Conservation (phyloP, 2,888 invertebrate genomes). For the Brachyptera putata region DNA sequence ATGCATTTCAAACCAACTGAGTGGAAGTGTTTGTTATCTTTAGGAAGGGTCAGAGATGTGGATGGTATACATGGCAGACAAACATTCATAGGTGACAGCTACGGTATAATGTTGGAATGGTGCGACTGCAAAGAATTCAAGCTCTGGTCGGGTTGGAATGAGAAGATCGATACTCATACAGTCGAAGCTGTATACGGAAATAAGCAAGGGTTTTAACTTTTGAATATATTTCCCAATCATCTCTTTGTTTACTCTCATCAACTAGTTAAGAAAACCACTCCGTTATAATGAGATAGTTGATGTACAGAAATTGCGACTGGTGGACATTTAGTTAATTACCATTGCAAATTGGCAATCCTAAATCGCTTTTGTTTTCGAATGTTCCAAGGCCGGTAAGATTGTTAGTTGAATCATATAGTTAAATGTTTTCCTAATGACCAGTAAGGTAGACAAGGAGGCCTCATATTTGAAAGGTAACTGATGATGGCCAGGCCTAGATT, state of each 20-base stretch:
- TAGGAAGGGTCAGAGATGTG: neutral
- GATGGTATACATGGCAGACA: conserved; percentile 3
- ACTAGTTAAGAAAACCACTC: no score
- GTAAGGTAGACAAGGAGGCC: neutral
- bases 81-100: conserved; percentile 15
- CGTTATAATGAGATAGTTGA: no score
- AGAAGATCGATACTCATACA: neutral
- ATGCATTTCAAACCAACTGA: no score
- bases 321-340: no score
- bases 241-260: no score
- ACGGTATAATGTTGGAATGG: neutral
- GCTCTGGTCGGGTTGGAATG: neutral
- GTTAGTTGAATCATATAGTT: neutral
- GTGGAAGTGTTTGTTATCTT: neutral
- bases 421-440: neutral
- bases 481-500: neutral
- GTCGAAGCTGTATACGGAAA: neutral
- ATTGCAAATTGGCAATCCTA: neutral
- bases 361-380: neutral
- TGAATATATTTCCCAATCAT: no score
- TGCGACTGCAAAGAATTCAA: conserved; percentile 1
- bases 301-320: no score
- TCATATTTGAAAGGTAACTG: conserved; percentile 9
- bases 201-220: conserved; percentile 7
- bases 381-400: neutral